phyloP scores from a whole-genome alignment of 2,797 vertebrate species.

The Pachyuromys duprasi region DNA sequence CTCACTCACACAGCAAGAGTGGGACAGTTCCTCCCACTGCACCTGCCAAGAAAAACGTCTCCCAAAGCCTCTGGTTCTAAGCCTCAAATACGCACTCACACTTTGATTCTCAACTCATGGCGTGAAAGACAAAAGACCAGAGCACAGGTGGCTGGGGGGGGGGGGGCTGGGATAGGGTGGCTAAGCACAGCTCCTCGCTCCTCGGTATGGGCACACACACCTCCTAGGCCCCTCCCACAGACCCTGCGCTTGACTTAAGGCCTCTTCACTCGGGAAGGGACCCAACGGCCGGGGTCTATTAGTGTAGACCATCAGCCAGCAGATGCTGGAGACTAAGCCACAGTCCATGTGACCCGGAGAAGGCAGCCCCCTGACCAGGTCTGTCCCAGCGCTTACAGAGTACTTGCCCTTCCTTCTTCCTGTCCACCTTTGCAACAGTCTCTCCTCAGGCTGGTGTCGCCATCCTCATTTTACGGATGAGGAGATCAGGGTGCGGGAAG shows the following conservation, averaged over 20 bases:
- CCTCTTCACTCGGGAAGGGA: background rate
- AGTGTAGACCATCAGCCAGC: accelerated
- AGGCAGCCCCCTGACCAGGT: accelerated
- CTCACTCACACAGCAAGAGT: background rate
- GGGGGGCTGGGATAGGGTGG: too few relatives aligned
- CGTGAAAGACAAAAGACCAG: background rate
- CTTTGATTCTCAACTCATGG: background rate
- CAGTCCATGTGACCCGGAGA: background rate
- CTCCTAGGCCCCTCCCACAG: background rate
- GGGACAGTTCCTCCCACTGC: background rate
- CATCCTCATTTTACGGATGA: background rate
- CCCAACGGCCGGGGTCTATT: background rate
- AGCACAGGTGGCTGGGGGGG: background rate
- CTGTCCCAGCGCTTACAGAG: background rate
- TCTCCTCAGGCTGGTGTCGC: background rate
- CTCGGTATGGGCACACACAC: accelerated
- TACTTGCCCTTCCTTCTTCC: background rate
- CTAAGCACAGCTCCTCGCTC: too few relatives aligned
- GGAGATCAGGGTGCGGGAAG: background rate
- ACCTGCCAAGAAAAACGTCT: background rate
- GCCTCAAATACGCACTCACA: background rate
- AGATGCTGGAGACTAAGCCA: accelerated
- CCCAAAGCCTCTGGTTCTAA: background rate
- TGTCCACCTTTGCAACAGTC: background rate
- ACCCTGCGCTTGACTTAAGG: background rate